These are phyloP conservation scores for Noctua janthe DNA, from an alignment of 2,888 invertebrate species.

Conservation along the genomic window DNA sequence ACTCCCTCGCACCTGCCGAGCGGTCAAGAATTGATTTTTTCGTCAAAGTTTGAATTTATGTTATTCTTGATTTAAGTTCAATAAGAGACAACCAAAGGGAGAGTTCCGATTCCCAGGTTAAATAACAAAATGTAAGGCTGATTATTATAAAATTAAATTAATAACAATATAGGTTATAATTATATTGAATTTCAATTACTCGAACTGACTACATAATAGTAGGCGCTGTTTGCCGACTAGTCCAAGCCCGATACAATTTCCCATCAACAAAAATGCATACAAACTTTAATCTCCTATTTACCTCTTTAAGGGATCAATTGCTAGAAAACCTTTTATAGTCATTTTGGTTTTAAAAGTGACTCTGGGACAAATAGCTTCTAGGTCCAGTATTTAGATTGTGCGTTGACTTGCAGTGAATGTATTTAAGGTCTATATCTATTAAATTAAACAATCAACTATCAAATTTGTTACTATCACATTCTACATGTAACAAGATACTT, in stretches of 20 bases:
- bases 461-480: not conserved
- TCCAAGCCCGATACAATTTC: not conserved
- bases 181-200: too few relatives aligned
- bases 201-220: too few relatives aligned
- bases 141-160: too few relatives aligned
- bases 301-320: not conserved
- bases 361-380: not conserved
- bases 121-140: too few relatives aligned
- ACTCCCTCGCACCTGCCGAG: too few relatives aligned
- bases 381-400: not conserved
- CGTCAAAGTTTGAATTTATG: too few relatives aligned
- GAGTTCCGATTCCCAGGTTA: too few relatives aligned
- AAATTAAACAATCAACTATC: not conserved
- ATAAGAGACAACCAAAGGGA: too few relatives aligned
- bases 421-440: not conserved
- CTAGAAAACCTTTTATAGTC: not conserved
- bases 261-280: not conserved
- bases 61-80: too few relatives aligned
- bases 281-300: not conserved
- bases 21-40: too few relatives aligned
- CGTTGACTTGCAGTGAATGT: not conserved
- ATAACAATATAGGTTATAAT: too few relatives aligned
- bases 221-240: too few relatives aligned
- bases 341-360: not conserved
- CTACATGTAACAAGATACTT: not conserved